These are phyloP conservation scores for Griposia aprilina DNA, from an alignment of 2,888 invertebrate genomes.

Conservation along the genomic window DNA sequence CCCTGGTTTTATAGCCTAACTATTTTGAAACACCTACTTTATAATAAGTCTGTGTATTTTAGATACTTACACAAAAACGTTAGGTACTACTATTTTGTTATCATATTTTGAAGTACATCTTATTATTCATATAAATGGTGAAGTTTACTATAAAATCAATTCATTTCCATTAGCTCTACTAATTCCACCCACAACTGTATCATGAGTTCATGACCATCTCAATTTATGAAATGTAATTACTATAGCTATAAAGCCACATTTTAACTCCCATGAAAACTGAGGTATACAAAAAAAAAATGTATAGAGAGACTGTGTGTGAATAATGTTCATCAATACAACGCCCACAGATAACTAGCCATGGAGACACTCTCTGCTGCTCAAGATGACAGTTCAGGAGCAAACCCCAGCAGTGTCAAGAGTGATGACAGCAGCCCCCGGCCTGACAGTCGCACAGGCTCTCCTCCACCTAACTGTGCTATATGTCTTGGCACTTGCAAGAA, in stretches of 20 bases:
- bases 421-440: slow-evolving; percentile 87
- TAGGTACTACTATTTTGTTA: background rate
- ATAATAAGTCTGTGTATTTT: background rate
- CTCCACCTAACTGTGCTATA: slow-evolving; percentile 97
- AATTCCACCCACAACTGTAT: background rate
- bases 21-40: background rate
- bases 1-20: background rate
- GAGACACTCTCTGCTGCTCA: slow-evolving; percentile 79
- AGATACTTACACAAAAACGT: background rate
- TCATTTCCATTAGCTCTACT: background rate
- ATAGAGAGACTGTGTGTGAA: background rate
- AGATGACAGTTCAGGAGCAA: slow-evolving; percentile 82
- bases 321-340: background rate
- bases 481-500: slow-evolving; percentile 96
- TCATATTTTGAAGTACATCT: background rate
- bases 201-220: background rate
- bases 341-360: slow-evolving; percentile 72
- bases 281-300: background rate
- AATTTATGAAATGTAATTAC: background rate
- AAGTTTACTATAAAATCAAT: background rate
- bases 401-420: slow-evolving; percentile 86
- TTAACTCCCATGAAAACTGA: background rate
- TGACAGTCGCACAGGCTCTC: slow-evolving; percentile 89
- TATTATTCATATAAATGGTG: background rate
- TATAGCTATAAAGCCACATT: background rate